phyloP scores from a whole-genome alignment of 2,888 invertebrate species.

The Pollenia angustigena region DNA sequence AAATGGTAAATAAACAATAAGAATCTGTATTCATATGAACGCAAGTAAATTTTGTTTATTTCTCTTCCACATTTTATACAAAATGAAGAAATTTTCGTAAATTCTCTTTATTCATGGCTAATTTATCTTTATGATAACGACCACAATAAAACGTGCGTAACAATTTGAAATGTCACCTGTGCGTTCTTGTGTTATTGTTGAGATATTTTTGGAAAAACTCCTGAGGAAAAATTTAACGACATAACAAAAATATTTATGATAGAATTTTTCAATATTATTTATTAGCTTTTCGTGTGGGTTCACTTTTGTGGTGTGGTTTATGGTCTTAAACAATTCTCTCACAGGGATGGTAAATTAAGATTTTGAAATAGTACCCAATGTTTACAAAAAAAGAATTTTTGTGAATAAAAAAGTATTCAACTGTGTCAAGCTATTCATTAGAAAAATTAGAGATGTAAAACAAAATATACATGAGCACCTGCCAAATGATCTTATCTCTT shows the following conservation, averaged over 20 bases:
- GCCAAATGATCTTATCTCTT: too few species aligned
- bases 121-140: conserved; percentile 65
- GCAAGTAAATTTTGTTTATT: neutral
- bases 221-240: conserved; percentile 12
- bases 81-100: neutral
- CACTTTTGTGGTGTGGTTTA: neutral
- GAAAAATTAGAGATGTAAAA: too few species aligned
- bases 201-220: neutral
- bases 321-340: neutral
- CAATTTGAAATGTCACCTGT: conserved; percentile 52
- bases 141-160: conserved; percentile 59
- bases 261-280: conserved; percentile 22
- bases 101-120: conserved; percentile 17
- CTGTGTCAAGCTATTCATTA: too few species aligned
- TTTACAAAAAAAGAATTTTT: too few species aligned
- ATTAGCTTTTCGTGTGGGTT: neutral
- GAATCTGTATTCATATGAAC: too few species aligned
- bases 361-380: too few species aligned
- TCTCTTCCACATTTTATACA: neutral
- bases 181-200: neutral
- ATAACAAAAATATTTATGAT: conserved; percentile 9
- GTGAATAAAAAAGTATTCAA: too few species aligned
- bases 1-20: neutral
- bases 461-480: too few species aligned
- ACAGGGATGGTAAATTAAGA: too few species aligned